Base-by-base conservation (phyloP, 2,113 vertebrate genomes). In the Blennius ocellaris region DNA sequence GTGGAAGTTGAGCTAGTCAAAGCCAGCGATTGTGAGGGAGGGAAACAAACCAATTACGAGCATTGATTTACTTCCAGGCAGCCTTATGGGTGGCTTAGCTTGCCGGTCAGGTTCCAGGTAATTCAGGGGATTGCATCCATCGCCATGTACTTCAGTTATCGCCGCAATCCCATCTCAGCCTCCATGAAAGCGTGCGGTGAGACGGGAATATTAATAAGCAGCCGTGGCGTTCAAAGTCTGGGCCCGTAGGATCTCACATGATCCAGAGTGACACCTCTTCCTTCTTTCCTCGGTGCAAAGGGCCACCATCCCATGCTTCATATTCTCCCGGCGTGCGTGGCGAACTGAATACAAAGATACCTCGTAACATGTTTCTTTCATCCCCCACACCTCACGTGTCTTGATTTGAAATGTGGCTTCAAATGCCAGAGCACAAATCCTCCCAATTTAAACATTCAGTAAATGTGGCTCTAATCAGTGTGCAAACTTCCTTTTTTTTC, bases 161-260 rank as follows among this genome's bases (percentile, higher is more conserved):
- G 41, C 85, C 59, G 85, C 83, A 88, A 91, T 91, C 86, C 86
- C 87, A 91, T 78, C 80, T 81, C 86, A 85, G 85, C 80, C 86
- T 89, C 85, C 83, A 74, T 74, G 82, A 90, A 89, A 91, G 86
- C 81, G 77, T 30, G 74, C 40, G 39, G 59, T 86, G 76, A 89
- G 87, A 90, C 76, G 79, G 78, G 90, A 92, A 93, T 93, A 91
- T 89, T 90, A 93, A 94, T 92, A 85, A 86, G 83, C 59, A 39
- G 56, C 65, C 11, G 43, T 50, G 76, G 37, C 55, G 56, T 76
- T 87, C 75, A 81, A 65, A 88, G 77, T 62, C 84, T 36, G 40
- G 66, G 77, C 69, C 73, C 51, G 58, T 76, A 68, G 69, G 69
- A 63, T 80, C 71, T 55, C 30, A 73, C 64, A 48, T 84, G 58